Conservation (phyloP, 2,888 invertebrate genomes). For the Volucella inanis region DNA sequence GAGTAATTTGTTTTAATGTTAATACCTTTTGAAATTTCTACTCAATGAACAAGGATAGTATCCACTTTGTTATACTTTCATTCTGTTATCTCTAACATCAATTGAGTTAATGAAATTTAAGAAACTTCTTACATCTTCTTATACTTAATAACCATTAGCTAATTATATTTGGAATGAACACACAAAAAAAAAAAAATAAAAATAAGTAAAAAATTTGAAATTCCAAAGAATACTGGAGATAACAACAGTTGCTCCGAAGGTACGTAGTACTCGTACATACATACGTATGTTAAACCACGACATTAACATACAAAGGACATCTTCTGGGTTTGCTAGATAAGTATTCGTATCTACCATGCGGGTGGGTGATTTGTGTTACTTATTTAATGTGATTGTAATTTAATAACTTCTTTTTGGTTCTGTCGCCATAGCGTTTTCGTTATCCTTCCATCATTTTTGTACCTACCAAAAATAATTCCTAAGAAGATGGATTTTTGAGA, state of each 20-base stretch:
- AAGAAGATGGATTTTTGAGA: conserved; percentile 51
- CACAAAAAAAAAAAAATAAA: not conserved
- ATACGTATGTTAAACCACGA: no score
- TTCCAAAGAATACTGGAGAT: no score
- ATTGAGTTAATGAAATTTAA: conserved; percentile 67
- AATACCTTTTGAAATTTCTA: no score
- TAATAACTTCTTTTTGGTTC: not conserved
- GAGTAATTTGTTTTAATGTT: no score
- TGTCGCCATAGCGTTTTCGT: not conserved
- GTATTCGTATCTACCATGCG: no score
- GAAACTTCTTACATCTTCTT: conserved; percentile 26
- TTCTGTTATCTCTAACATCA: conserved; percentile 63
- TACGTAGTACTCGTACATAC: no score
- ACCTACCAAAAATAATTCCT: conserved; percentile 40
- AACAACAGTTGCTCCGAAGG: no score
- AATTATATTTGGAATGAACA: conserved; percentile 53
- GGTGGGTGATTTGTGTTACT: no score
- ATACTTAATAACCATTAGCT: conserved; percentile 38
- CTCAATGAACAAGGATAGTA: no score
- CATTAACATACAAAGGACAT: no score
- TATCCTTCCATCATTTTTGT: not conserved
- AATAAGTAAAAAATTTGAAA: conserved; percentile 1
- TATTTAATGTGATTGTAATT: conserved; percentile 2
- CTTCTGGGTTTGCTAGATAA: no score
- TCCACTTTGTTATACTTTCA: not conserved